Evolutionary conservation across 2,888 invertebrate species (phyloP), one percentile per base, ranked within the genome.

Genomic region (Coenonympha glycerion): DNA sequence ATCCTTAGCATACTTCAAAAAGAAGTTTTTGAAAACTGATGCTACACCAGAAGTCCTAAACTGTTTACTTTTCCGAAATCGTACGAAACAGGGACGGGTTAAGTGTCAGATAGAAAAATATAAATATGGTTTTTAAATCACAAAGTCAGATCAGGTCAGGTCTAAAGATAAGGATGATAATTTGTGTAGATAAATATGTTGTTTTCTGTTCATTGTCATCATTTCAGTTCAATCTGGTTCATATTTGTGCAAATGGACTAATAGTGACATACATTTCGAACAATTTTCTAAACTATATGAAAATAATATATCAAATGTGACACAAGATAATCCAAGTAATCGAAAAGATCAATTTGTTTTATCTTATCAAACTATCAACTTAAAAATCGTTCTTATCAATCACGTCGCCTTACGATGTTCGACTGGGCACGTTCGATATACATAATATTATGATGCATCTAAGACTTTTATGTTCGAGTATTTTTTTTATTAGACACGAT

Each of bases 351-450:
- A 30, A n/a, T 18, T 36, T 30, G 11, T 4, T 13, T 3, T 39
- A 45, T 49, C 37, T 50, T 22, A 45, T 45, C 49, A 4, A 24
- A 30, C 30, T 41, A n/a, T n/a, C n/a, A n/a, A n/a, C n/a, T 41
- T 41, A 30, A 41, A 41, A 30, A 41, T 41, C 11, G 41, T 41
- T 11, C 2, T 19, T 41, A 41, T 28, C 41, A 30, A 18, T 30
- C 19, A 30, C 41, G 18, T 18, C 19, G 13, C 3, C n/a, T 11
- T 3, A 11, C 28, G 28, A 11, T 19, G 18, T 2, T 13, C 1
- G 28, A 6, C 40, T 3, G 26, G n/a, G 8, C 39, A 26, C 11
- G n/a, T 34, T 34, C 8, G 3, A 6, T 11, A 6, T 5, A 31
- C 15, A 2, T 24, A 6, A 6, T n/a, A n/a, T n/a, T n/a, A n/a